Conservation (phyloP, 1,140 invertebrate genomes). For the Micrasema minimum region DNA sequence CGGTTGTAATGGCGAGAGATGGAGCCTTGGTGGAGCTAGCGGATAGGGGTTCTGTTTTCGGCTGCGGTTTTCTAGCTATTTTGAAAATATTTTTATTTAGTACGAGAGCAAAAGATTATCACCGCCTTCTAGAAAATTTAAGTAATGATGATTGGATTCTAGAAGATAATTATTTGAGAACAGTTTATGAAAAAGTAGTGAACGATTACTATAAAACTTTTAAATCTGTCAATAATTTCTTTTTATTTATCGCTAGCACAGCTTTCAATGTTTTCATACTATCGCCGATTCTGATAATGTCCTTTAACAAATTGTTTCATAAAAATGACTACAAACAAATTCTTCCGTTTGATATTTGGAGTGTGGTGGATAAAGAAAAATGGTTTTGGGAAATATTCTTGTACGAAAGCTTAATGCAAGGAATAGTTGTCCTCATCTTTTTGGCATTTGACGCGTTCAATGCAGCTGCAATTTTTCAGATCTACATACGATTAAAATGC, state of each 20-base stretch:
- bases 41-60: conserved; percentile 1
- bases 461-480: conserved; percentile 1
- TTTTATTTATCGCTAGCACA: neutral
- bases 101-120: neutral
- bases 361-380: neutral
- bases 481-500: conserved; percentile 35
- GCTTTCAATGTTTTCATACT: neutral
- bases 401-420: conserved; percentile 25
- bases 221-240: neutral
- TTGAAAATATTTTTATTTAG: conserved; percentile 1
- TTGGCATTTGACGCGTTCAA: conserved; percentile 14
- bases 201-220: conserved; percentile 5
- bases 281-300: conserved; percentile 31
- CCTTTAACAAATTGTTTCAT: conserved; percentile 10
- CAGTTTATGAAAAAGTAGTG: neutral
- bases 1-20: neutral
- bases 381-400: conserved; percentile 7
- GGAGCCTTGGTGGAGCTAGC: conserved; percentile 17
- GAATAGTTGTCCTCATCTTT: conserved; percentile 10
- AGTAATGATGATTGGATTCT: neutral
- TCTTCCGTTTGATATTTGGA: conserved; percentile 29
- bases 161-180: neutral
- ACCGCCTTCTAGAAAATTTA: neutral
- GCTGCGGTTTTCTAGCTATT: neutral
- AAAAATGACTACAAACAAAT: neutral